phyloP scores from a whole-genome alignment of 2,113 vertebrate species.

The Platysternon megacephalum region DNA sequence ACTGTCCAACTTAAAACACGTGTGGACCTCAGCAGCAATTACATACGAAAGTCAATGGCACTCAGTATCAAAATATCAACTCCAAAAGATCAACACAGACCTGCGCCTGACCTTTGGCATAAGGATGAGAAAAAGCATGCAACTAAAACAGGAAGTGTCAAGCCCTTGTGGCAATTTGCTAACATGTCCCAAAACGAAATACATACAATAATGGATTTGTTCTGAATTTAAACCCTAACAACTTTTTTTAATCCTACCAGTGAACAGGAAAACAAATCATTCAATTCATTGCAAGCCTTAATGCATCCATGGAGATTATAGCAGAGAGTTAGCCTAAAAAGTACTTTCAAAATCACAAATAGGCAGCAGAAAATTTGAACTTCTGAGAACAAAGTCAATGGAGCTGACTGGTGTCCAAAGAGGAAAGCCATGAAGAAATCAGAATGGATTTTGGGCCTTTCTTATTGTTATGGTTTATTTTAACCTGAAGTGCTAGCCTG shows the following conservation, averaged over 20 bases:
- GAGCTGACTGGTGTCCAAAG: not conserved
- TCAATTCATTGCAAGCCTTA: not conserved
- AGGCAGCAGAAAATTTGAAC: not conserved
- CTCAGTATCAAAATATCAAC: not conserved
- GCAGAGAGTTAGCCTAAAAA: not conserved
- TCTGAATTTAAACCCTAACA: not conserved
- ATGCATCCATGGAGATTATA: not conserved
- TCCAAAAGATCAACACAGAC: not conserved
- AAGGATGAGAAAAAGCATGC: not conserved
- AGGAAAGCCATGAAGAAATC: not conserved
- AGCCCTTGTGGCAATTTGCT: not conserved
- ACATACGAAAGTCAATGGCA: not conserved
- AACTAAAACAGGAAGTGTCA: not conserved
- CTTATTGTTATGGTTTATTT: not conserved
- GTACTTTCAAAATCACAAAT: not conserved
- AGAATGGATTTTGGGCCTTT: not conserved
- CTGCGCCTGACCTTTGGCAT: not conserved
- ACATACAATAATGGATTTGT: not conserved
- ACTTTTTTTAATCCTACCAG: not conserved
- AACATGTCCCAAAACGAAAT: not conserved
- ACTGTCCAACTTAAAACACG: not conserved
- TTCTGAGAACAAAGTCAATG: not conserved
- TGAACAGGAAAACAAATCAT: constrained; percentile 19
- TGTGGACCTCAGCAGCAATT: not conserved
- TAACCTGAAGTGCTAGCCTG: not conserved